These are phyloP conservation scores for Microtus ochrogaster DNA, from an alignment of 2,113 vertebrate species.

Conservation along the genomic window DNA sequence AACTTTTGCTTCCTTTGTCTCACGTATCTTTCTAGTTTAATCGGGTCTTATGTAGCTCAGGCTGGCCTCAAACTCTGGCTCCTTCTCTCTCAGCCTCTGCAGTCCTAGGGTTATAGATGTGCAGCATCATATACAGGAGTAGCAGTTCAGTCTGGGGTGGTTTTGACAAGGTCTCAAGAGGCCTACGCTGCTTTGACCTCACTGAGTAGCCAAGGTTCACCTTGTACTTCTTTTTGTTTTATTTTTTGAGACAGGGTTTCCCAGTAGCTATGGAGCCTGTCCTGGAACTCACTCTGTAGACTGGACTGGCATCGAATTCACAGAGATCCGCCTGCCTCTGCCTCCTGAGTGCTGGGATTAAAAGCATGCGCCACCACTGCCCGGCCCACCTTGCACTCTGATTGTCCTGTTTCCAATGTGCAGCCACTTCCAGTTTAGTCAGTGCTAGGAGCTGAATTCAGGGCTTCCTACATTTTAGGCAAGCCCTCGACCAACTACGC, in stretches of 20 bases:
- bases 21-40: neutral
- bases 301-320: too few relatives aligned
- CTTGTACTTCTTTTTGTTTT: neutral
- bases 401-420: too few relatives aligned
- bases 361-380: too few relatives aligned
- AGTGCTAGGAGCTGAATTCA: neutral
- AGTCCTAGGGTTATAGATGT: neutral
- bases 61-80: neutral
- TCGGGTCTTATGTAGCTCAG: neutral
- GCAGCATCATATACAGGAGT: neutral
- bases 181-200: neutral
- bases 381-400: neutral
- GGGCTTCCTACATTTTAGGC: neutral
- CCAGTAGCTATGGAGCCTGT: too few relatives aligned
- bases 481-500: neutral
- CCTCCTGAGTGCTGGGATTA: too few relatives aligned
- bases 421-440: neutral
- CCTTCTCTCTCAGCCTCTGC: neutral
- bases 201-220: neutral
- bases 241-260: too few relatives aligned
- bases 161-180: neutral
- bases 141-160: neutral
- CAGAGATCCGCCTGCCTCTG: too few relatives aligned
- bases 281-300: too few relatives aligned
- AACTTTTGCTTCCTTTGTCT: neutral